These are phyloP conservation scores for Todiramphus saurophagus DNA, from an alignment of 2,113 vertebrate genomes.

Conservation along the genomic window DNA sequence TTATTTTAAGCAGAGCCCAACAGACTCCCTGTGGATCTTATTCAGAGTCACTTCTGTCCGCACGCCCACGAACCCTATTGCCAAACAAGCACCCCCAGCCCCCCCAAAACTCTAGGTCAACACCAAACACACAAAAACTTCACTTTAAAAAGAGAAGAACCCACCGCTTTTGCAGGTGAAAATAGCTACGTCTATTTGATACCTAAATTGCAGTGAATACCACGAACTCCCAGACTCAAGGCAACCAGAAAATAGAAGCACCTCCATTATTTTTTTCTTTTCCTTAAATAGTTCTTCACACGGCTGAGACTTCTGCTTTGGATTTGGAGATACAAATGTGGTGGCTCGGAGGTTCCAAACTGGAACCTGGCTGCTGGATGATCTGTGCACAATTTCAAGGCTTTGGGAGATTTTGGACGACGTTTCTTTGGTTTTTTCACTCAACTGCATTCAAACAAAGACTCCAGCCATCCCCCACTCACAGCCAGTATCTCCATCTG, in stretches of 20 bases:
- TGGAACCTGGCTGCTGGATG: background rate
- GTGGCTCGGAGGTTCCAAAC: background rate
- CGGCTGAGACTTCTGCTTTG: background rate
- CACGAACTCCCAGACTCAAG: background rate
- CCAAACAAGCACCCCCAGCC: background rate
- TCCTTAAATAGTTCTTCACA: background rate
- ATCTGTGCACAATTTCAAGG: background rate
- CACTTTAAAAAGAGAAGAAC: background rate
- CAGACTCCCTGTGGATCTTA: background rate
- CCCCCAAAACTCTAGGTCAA: background rate
- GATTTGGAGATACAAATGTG: background rate
- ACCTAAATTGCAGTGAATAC: background rate
- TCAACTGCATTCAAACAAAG: background rate
- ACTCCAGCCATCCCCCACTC: background rate
- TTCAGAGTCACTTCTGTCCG: background rate
- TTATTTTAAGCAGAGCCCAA: background rate
- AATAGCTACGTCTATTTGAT: background rate
- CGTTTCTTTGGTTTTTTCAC: background rate
- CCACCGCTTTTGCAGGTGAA: background rate
- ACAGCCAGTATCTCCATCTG: background rate
- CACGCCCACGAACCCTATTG: background rate
- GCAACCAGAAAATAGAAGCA: conserved; percentile 30
- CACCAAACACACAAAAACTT: background rate
- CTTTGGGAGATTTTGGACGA: background rate
- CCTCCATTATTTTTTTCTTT: background rate